Base-by-base conservation (phyloP, 2,113 vertebrate genomes). In the Dryoscopus gambensis region DNA sequence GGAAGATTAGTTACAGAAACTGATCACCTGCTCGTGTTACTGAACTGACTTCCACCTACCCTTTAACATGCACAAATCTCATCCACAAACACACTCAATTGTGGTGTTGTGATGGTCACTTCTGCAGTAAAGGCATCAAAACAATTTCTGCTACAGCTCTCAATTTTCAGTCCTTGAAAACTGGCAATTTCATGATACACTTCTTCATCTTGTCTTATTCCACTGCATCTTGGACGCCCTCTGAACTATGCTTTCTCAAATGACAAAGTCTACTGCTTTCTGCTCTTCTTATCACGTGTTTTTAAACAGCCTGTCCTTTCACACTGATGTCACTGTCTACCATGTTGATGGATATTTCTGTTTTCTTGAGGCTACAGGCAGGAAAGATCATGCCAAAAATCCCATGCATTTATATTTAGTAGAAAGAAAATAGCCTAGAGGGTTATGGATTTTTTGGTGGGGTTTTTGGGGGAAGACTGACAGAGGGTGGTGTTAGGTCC, bases 401-500 rank as follows among this genome's bases (percentile, higher is more conserved):
- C 30, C 15, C 27, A 28, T 65, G 55, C 6, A n/a, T 20, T 85
- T 75, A 24, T 28, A 56, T 69, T 56, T 67, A 80, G 27, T 30
- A 73, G 22, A 73, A 90, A 47, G 10, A 64, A 87, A 75, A 57
- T 47, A 13, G 3, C 50, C 28, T 55, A 18, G 18, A 4, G 20
- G 1, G 0, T 47, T 49, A 25, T 47, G 8, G 33, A 50, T 6
- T 20, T 27, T 78, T 63, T 74, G 16, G 6, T 37, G 17, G 39
- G 1, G 0, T 8, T 15, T 49, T 30, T 19, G 14, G 8, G 13
- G 50, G 10, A 52, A 25, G 17, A 19, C 56, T 47, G 22, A 13
- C 20, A 25, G 5, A 14, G 13, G 2, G 2, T 31, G 9, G 10
- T 42, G 27, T 60, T 74, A 67, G 14, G 23, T 62, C 5, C 8